Percentiles rank a stretch among this genome's conserved stretches.
Evolutionary conservation across 2,797 vertebrate species (phyloP).

Genomic region (Rhadinocentrus ornatus): DNA sequence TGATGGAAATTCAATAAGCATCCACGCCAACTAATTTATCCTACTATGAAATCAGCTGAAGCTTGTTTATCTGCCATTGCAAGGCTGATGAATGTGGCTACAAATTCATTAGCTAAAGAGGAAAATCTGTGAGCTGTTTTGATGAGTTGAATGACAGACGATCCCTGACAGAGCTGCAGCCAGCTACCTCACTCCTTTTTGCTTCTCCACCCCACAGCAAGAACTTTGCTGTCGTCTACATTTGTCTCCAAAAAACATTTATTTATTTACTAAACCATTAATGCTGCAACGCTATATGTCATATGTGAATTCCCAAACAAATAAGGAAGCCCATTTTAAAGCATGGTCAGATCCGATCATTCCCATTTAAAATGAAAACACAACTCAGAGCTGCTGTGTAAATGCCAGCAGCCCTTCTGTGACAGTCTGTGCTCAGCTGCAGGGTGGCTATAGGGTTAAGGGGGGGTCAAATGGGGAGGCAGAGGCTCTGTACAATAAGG

Average conservation of each 20-base stretch:
- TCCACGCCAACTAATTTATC: conserved; percentile 60
- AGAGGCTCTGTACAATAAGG: background rate
- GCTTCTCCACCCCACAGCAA: conserved; percentile 48
- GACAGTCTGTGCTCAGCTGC: conserved; percentile 43
- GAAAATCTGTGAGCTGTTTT: background rate
- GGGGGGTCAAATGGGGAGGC: background rate
- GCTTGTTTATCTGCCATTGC: conserved; percentile 50
- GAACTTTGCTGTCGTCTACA: too few relatives aligned
- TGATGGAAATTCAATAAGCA: conserved; percentile 76
- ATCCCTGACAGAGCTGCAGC: background rate
- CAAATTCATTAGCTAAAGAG: background rate
- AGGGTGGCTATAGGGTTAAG: conserved; percentile 30
- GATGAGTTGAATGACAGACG: background rate
- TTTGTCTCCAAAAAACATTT: too few relatives aligned
- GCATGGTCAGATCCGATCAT: conserved; percentile 41
- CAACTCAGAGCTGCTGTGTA: conserved; percentile 24
- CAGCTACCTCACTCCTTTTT: conserved; percentile 21
- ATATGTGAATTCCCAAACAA: conserved; percentile 46
- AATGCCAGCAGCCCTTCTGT: conserved; percentile 24
- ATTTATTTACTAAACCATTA: conserved; percentile 55
- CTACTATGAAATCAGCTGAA: conserved; percentile 44
- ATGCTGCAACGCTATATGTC: conserved; percentile 13
- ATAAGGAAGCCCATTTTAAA: conserved; percentile 37
- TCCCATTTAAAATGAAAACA: conserved; percentile 26
- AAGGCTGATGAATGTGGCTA: conserved; percentile 4